phyloP scores from a whole-genome alignment of 1,140 invertebrate species.

The Hestina assimilis region DNA sequence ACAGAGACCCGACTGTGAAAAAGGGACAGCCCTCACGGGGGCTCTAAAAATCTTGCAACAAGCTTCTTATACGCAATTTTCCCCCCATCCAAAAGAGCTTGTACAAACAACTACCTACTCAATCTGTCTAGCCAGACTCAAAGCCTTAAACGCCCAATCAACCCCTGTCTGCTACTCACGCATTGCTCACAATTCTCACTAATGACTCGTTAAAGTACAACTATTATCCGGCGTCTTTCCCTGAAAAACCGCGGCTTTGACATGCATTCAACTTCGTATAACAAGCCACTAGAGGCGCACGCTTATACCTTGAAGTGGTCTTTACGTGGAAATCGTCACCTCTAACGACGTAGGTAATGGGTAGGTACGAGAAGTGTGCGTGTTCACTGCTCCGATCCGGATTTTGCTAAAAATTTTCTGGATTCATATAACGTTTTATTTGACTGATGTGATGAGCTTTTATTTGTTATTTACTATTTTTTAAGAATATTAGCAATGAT shows the following conservation, averaged over 20 bases:
- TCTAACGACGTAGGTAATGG: conserved; percentile 3
- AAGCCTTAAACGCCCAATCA: neutral
- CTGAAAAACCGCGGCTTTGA: neutral
- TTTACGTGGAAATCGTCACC: conserved; percentile 3
- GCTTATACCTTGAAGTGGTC: neutral
- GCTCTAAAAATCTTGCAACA: no score
- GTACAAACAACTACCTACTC: neutral
- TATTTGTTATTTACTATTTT: no score
- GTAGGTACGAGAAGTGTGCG: neutral
- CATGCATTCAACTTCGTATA: neutral
- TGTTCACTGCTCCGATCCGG: no score
- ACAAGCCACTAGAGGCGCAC: conserved; percentile 2
- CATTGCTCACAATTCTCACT: neutral
- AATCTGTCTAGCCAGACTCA: neutral
- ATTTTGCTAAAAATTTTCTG: no score
- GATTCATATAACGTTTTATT: no score
- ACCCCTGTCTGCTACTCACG: neutral
- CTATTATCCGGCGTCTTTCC: conserved; percentile 1
- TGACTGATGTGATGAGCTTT: no score
- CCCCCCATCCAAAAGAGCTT: neutral
- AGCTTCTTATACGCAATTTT: no score
- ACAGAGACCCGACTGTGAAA: no score
- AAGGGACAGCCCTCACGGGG: no score
- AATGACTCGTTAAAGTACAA: conserved; percentile 2
- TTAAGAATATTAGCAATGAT: no score